Base-by-base conservation (phyloP, 1,140 invertebrate genomes). In the Saccostrea glomerata region DNA sequence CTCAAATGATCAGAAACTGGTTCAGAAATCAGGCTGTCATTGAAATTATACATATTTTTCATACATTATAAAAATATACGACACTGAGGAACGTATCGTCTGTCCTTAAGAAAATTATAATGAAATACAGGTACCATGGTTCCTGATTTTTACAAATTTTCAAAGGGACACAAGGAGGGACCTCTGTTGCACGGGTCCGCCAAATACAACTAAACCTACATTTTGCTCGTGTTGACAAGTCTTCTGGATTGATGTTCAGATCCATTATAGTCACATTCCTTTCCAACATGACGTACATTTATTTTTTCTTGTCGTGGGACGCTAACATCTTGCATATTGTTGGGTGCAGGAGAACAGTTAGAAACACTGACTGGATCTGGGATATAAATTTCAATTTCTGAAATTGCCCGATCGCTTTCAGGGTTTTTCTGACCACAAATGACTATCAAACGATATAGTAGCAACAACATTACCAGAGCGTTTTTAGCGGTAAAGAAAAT, bases 401-500 rank as follows among this genome's bases (percentile, higher is more conserved):
- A 36, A 77, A 12, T 86, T 6, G 85, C 9, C n/a, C 25, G 25
- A 58, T 66, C 86, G 23, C 84, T 66, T 15, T 90, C 87, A 11
- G 60, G n/a, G 23, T 85, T 77, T 54, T 86, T 85, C 47, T 87
- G 89, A 20, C 70, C 25, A 70, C 88, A 91, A 17, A 93, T 84
- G 2, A 92, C 89, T 30, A 86, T 66, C 17, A 94, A 60, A 36
- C 92, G 86, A 86, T 94, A 94, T 17, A 92, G 25, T 0, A 93
- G 88, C 5, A 98, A 94, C 4, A 98, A 93, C 88, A 98, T 98
- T 5, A 98, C 97, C 91, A 98, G 94, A 3, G 97, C 97, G 92
- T 98, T 98, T 93, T 98, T 97, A 94, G 97, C 97, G 90, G 97
- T 98, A 94, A 98, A 98, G 94, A 98, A 98, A n/a, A 98, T 93